Base-by-base conservation (phyloP, 92 coral and sea anemone genomes). In the Actinernus sp. region DNA sequence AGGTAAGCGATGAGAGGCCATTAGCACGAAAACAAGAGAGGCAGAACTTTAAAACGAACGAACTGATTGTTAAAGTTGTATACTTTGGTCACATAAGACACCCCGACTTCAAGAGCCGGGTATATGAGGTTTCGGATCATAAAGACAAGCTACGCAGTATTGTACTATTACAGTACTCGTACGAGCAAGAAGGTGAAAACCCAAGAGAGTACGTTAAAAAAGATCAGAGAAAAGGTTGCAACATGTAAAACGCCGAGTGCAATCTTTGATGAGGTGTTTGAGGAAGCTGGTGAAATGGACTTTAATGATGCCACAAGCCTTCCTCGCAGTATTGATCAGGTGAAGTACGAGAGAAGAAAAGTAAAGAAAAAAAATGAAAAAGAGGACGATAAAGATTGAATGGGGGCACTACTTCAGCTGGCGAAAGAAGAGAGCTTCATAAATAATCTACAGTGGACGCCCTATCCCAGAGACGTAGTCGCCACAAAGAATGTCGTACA, bases 371-470 rank as follows among this genome's bases (percentile, higher is more conserved):
- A 73, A 57, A 38, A 31, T 16, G 77, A 73, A 1, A 25, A 41
- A 0, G 88, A 82, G 30, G 71, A 64, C 6, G 41, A 34, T 34
- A 34, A 34, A 14, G 41, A 34, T 34, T 34, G 8, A 24, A 16
- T 82, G 49, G 77, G 78, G 10, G 60, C 76, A 1, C 55, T 73
- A 13, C 37, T 82, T 13, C 56, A 66, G 2, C 12, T 14, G 28
- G 38, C 73, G 3, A 65, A 45, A 25, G 72, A 67, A 3, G 19
- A 30, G 14, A 30, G 30, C 26, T 75, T 47, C 52, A 49, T 84
- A 14, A 31, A 50, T 3, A 69, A 64, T 25, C 56, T 71, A 1
- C 86, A 85, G 33, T 71, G 76, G 81, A 78, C 78, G 2, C 91
- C 85, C 1, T 16, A 18, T 23, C 72, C 85, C 12, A 57, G 68